Conservation (phyloP, 1,140 invertebrate species). For the Lucilia cuprina region DNA sequence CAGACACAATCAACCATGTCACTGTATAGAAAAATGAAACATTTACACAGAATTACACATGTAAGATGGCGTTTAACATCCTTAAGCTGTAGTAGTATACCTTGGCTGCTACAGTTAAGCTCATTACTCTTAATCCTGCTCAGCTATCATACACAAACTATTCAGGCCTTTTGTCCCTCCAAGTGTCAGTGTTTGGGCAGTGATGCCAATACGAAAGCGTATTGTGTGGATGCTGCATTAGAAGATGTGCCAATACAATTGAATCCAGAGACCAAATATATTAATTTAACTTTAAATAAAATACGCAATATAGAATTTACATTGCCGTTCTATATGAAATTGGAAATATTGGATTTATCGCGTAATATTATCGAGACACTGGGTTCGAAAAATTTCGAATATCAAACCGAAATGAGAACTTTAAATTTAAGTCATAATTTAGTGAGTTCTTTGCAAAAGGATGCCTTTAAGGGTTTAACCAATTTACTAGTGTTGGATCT, state of each 20-base stretch:
- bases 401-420: conserved; percentile 72
- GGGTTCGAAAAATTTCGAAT: conserved; percentile 80
- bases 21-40: background rate
- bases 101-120: conserved; percentile 27
- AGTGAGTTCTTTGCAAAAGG: conserved; percentile 74
- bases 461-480: conserved; percentile 77
- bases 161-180: conserved; percentile 76
- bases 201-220: conserved; percentile 76
- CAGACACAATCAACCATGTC: background rate
- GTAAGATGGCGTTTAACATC: conserved; percentile 20
- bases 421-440: conserved; percentile 81
- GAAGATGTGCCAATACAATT: conserved; percentile 87
- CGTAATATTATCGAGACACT: conserved; percentile 80
- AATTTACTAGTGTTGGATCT: conserved; percentile 74
- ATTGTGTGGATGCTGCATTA: conserved; percentile 77
- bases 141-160: conserved; percentile 38
- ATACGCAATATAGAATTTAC: conserved; percentile 76
- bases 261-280: conserved; percentile 80
- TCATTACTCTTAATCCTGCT: conserved; percentile 44
- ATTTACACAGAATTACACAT: conserved; percentile 19
- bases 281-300: conserved; percentile 78
- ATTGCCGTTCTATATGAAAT: conserved; percentile 79
- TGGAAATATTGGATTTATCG: conserved; percentile 80
- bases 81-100: background rate
- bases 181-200: conserved; percentile 73